Base-by-base conservation (phyloP, 2,888 invertebrate genomes). In the Ormyrus pomaceus region DNA sequence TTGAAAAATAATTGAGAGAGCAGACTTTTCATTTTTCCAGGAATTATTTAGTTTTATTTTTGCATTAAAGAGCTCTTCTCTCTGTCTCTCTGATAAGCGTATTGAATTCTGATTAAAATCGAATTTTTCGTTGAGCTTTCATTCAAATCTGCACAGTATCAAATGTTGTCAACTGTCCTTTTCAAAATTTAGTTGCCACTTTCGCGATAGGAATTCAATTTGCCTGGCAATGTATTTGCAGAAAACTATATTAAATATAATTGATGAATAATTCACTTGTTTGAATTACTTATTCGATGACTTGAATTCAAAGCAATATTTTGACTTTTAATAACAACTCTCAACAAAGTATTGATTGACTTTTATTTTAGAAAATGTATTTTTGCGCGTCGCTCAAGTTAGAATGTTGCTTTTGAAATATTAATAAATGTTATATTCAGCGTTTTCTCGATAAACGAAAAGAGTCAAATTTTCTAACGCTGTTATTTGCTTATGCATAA, bases 231-330 rank as follows among this genome's bases (percentile, higher is more conserved):
- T 46, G 4, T 13, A 9, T 66, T 59, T 53, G 61, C 11, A 51
- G 19, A 61, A 56, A 51, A 56, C 56, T 69, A 46, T 74, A 74
- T 70, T 69, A 70, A 79, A 69, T 48, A 48, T 79, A 70, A 70
- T 70, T 59, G n/a, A n/a, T 75, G 2, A 74, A 75, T 75, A 69
- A 79, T 79, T 70, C 74, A 70, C 7, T 45, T 6, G 56, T 6
- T 5, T 69, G 74, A 68, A 79, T 79, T 74, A 64, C 69, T 74
- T 11, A 79, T 51, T n/a, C 45, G 70, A 70, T 79, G 59, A 65
- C 53, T 70, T n/a, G 56, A 65, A 58, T 65, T 51, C 65, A 11
- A 19, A 64, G 45, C 48, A 62, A 45, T 2, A 8, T 73, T 77
- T 72, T 48, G 62, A 56, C 72, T 59, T 68, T 74, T 9, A 59